Evolutionary conservation across 2,113 vertebrate genomes (phyloP).

Genomic region (Mustela nigripes): DNA sequence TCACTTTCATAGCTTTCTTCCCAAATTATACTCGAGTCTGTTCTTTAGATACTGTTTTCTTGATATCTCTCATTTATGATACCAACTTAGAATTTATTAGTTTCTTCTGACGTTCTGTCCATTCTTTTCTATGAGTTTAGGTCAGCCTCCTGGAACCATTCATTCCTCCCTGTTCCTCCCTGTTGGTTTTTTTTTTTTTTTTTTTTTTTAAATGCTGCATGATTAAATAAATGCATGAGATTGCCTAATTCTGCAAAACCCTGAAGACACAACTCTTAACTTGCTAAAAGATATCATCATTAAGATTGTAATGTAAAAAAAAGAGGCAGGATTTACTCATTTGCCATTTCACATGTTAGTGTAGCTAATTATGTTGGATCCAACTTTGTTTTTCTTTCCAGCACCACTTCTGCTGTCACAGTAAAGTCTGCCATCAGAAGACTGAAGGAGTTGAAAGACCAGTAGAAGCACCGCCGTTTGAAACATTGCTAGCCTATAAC

Average conservation of each 20-base stretch:
- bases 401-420: constrained; percentile 99
- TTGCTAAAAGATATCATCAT: not conserved
- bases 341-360: not conserved
- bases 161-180: not conserved
- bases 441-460: constrained; percentile 99
- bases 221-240: not conserved
- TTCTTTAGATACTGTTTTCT: not conserved
- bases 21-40: not conserved
- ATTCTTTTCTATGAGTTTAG: not conserved
- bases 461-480: constrained; percentile 88
- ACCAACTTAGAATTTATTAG: not conserved
- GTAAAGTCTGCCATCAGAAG: constrained; percentile 99
- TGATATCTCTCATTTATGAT: not conserved
- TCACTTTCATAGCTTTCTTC: not conserved
- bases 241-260: not conserved
- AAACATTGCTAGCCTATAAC: constrained; percentile 51
- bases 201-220: not conserved
- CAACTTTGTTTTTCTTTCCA: constrained; percentile 85
- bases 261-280: not conserved
- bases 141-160: not conserved
- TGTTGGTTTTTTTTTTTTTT: no score
- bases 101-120: not conserved
- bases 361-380: constrained; percentile 15
- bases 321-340: not conserved
- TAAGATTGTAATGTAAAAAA: not conserved